Conservation (phyloP, 2,888 invertebrate genomes). For the Synanthedon vespiformis region DNA sequence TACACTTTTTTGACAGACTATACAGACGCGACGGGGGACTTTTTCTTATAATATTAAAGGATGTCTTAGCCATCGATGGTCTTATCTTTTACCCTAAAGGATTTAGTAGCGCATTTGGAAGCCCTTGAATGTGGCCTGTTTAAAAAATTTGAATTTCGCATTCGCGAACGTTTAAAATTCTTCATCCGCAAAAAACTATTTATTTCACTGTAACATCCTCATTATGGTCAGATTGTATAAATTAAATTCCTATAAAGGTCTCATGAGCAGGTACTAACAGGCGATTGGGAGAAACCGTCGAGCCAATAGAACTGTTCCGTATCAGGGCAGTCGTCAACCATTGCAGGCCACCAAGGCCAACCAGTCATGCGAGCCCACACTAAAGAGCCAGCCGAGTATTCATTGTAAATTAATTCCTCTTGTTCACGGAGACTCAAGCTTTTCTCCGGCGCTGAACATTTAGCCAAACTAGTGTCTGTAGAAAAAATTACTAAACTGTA, state of each 20-base stretch:
- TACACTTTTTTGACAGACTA: no score
- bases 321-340: conserved; percentile 78
- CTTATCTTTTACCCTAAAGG: no score
- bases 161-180: no score
- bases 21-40: no score
- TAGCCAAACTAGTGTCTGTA: conserved; percentile 51
- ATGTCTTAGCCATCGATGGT: no score
- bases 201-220: no score
- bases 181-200: no score
- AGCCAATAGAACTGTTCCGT: conserved; percentile 71
- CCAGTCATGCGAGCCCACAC: conserved; percentile 74
- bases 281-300: conserved; percentile 63
- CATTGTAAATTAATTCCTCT: conserved; percentile 68
- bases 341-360: conserved; percentile 80
- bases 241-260: neutral
- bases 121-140: no score
- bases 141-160: no score
- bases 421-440: conserved; percentile 49
- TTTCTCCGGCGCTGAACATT: conserved; percentile 64
- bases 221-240: neutral
- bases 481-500: no score
- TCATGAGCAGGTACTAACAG: conserved; percentile 28
- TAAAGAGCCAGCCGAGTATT: conserved; percentile 74
- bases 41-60: no score
- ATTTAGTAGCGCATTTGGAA: no score